Evolutionary conservation across 2,888 invertebrate species (phyloP), one percentile per base, ranked within the genome.

Genomic region (Caenorhabditis panamensis): DNA sequence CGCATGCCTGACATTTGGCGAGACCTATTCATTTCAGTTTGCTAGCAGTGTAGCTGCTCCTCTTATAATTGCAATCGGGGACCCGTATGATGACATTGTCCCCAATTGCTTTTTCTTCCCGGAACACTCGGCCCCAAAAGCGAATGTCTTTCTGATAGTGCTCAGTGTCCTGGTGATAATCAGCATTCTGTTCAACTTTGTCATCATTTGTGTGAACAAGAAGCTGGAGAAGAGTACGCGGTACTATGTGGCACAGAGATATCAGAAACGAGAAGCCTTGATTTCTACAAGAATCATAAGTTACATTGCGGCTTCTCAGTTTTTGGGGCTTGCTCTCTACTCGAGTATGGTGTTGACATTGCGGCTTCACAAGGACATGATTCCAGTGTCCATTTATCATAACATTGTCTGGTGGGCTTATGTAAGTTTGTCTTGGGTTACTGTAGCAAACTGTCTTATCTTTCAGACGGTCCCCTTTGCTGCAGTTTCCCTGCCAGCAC

Each of bases 371-470:
- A 73, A 73, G 44, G 41, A 59, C n/a, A 44, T 62, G 41, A 79
- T 79, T 26, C 72, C 72, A 13, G 63, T 63, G 24, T 63, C 73
- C 4, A 64, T 73, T 20, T 79, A 79, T 47, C 73, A 79, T 49
- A 79, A 79, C 53, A 64, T 79, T 24, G 79, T 79, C 1, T 79
- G 79, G 79, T 79, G 79, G 79, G 79, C 79, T 9, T 79, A 79
- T 73, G 79, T 79, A 20, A 73, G 79, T 63, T 58, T 41, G 31
- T 6, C 8, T 61, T 37, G 4, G 13, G 18, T 36, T 59, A 49
- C 49, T 49, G 49, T 49, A 41, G 6, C 8, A 18, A 6, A 9
- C 24, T 18, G 26, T 24, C 53, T 26, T 18, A 22, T 44, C 31
- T 79, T 79, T 36, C 73, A 79, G 78, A 73, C 73, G 0, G 79